Conservation (phyloP, 2,113 vertebrate genomes). For the Heterotilapia buettikoferi region DNA sequence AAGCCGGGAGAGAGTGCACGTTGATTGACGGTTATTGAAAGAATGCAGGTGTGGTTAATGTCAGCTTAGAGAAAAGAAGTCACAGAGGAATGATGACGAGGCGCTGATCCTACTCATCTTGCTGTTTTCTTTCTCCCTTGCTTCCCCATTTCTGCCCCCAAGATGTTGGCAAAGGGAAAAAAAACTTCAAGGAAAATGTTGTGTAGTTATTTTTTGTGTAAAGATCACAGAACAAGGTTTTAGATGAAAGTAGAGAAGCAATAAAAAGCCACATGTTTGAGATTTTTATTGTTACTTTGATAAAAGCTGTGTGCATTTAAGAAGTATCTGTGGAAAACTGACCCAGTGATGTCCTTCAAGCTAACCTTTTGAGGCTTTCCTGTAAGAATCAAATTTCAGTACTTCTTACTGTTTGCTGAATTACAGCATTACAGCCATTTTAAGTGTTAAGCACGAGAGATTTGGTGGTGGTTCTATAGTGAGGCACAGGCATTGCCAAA, state of each 20-base stretch:
- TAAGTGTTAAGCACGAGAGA: neutral
- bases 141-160: neutral
- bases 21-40: conserved; percentile 32
- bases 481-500: neutral
- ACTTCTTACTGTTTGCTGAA: neutral
- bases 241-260: neutral
- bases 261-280: neutral
- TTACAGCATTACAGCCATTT: neutral
- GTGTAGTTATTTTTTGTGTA: neutral
- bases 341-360: neutral
- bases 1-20: neutral
- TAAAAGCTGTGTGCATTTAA: neutral
- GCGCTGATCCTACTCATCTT: neutral
- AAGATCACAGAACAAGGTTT: neutral
- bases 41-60: neutral
- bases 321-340: neutral
- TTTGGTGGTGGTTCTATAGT: neutral
- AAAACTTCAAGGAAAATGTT: neutral
- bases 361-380: neutral
- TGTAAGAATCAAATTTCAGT: neutral
- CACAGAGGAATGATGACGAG: neutral
- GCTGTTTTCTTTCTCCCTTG: neutral
- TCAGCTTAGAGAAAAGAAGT: neutral
- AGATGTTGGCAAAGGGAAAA: neutral
- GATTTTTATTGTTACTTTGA: neutral